Evolutionary conservation across 2,888 invertebrate genomes (phyloP).

Genomic region (Invenusta paracnida): DNA sequence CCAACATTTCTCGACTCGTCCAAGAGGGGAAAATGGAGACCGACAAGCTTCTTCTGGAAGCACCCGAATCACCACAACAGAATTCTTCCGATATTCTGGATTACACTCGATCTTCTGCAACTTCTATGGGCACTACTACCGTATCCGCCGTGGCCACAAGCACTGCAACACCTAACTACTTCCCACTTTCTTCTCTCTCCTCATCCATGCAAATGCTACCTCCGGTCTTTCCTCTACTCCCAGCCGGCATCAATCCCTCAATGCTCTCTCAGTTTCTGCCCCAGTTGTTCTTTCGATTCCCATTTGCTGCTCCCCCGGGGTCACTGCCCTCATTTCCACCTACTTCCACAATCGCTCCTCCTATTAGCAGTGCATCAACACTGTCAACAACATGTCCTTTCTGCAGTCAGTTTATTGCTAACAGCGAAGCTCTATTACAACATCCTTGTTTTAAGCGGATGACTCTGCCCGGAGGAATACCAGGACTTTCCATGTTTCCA

Average conservation of each 20-base stretch:
- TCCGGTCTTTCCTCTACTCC: not conserved
- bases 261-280: conserved; percentile 6
- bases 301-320: not conserved
- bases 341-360: not conserved
- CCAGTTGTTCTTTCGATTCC: not conserved
- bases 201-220: not conserved
- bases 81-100: not conserved
- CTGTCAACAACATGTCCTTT: not conserved
- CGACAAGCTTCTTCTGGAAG: not conserved
- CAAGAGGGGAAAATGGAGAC: conserved; percentile 17
- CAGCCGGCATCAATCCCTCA: not conserved
- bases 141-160: no score
- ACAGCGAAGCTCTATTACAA: not conserved
- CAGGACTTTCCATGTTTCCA: not conserved
- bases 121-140: no score
- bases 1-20: not conserved
- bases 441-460: not conserved
- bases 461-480: not conserved
- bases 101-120: not conserved
- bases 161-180: not conserved
- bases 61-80: not conserved
- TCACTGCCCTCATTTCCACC: not conserved
- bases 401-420: not conserved
- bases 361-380: not conserved
- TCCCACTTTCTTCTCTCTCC: not conserved